These are phyloP conservation scores for Antennarius maculatus DNA, from an alignment of 2,797 vertebrate genomes.

Conservation along the genomic window DNA sequence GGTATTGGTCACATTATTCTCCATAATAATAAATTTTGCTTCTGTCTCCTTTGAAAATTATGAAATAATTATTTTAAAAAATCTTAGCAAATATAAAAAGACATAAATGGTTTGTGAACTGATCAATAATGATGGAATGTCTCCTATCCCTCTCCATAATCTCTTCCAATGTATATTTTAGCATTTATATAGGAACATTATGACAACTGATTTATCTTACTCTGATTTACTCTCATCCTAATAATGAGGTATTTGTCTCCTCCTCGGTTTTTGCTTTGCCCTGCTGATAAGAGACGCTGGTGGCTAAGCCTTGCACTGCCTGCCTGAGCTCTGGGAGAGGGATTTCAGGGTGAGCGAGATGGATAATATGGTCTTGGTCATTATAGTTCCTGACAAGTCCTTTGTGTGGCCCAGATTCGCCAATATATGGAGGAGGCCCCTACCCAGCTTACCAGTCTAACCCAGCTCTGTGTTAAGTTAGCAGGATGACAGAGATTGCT, in stretches of 20 bases:
- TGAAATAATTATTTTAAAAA: constrained; percentile 33
- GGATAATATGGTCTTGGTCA: constrained; percentile 49
- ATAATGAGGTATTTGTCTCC: constrained; percentile 64
- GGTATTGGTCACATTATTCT: not conserved
- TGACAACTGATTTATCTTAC: constrained; percentile 52
- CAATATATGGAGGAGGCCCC: constrained; percentile 11
- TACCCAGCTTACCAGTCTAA: too few relatives aligned
- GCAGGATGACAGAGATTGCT: constrained; percentile 38
- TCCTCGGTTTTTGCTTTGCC: constrained; percentile 37
- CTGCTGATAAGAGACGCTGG: constrained; percentile 54
- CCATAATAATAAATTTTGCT: not conserved
- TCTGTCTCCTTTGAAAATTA: constrained; percentile 10
- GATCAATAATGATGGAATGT: constrained; percentile 19
- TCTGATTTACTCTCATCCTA: constrained; percentile 36
- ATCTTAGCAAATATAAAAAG: constrained; percentile 16
- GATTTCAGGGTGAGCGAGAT: constrained; percentile 2
- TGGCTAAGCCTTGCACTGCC: constrained; percentile 31
- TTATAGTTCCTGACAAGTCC: constrained; percentile 61
- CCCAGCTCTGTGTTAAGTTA: constrained; percentile 21
- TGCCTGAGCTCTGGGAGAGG: constrained; percentile 20
- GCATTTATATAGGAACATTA: constrained; percentile 30
- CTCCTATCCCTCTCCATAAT: constrained; percentile 14
- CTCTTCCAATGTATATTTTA: constrained; percentile 34
- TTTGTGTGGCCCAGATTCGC: constrained; percentile 46
- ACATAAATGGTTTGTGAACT: constrained; percentile 15